Percentiles rank a stretch among this genome's conserved stretches.
Evolutionary conservation across 2,888 invertebrate species (phyloP).

Genomic region (Bugula neritina): DNA sequence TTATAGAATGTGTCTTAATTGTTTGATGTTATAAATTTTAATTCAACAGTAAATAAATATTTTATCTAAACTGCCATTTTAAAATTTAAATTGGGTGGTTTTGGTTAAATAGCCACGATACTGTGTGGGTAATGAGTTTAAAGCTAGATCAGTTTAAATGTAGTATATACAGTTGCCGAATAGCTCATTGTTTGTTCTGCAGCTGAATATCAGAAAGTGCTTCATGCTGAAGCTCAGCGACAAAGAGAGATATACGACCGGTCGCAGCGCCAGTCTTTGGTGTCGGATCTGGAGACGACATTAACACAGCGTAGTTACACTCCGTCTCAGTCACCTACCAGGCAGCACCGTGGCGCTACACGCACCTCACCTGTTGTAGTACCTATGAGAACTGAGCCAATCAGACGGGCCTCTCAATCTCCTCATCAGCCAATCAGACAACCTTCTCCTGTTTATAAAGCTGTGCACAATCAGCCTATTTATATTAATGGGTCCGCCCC

Average conservation of each 20-base stretch:
- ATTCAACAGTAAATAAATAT: too few relatives aligned
- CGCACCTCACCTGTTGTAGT: conserved; percentile 4
- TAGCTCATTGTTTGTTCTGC: too few relatives aligned
- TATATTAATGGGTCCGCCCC: conserved; percentile 1
- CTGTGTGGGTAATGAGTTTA: too few relatives aligned
- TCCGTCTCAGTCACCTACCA: neutral
- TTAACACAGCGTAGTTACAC: neutral
- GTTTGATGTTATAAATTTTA: too few relatives aligned
- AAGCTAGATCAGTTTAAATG: too few relatives aligned
- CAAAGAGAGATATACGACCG: conserved; percentile 1
- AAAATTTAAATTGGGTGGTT: too few relatives aligned
- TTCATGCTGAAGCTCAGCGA: conserved; percentile 12
- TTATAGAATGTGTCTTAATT: too few relatives aligned
- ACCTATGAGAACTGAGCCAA: conserved; percentile 12
- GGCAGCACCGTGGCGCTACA: conserved; percentile 16
- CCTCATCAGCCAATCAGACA: conserved; percentile 24
- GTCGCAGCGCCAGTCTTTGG: conserved; percentile 17
- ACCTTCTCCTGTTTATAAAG: conserved; percentile 16
- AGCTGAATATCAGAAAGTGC: conserved; percentile 23
- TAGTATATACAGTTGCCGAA: too few relatives aligned
- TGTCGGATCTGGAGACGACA: conserved; percentile 6
- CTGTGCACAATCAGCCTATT: conserved; percentile 11
- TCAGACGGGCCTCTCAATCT: conserved; percentile 12
- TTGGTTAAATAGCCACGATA: too few relatives aligned
- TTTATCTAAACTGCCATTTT: too few relatives aligned